Conservation (phyloP, 2,888 invertebrate species). For the Leuctra nigra region DNA sequence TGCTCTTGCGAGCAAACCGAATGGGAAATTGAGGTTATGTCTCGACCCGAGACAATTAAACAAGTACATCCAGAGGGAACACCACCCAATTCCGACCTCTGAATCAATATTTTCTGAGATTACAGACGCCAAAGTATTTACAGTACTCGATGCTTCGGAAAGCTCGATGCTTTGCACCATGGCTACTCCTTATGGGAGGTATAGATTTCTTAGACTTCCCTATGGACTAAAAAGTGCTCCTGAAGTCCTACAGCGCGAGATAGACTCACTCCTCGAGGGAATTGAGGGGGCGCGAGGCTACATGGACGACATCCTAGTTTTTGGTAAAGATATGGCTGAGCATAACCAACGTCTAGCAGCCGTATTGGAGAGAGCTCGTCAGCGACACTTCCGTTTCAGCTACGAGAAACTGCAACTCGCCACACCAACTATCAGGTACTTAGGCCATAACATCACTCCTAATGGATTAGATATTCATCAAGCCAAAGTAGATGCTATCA, state of each 20-base stretch:
- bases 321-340: conserved; percentile 29
- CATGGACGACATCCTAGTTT: conserved; percentile 32
- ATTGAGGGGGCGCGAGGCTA: conserved; percentile 29
- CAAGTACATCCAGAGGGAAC: background rate
- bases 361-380: conserved; percentile 26
- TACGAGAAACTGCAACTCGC: conserved; percentile 31
- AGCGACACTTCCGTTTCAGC: conserved; percentile 32
- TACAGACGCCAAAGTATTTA: background rate
- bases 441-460: conserved; percentile 20
- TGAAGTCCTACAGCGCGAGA: conserved; percentile 27
- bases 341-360: conserved; percentile 27
- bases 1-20: conserved; percentile 7
- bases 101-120: background rate
- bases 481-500: conserved; percentile 26
- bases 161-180: conserved; percentile 19
- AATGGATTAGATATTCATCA: conserved; percentile 6
- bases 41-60: conserved; percentile 15
- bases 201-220: conserved; percentile 17
- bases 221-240: conserved; percentile 22
- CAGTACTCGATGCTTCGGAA: conserved; percentile 21
- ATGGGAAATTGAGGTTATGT: conserved; percentile 14
- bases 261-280: conserved; percentile 27
- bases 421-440: background rate
- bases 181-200: conserved; percentile 22
- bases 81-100: conserved; percentile 4